phyloP scores from a whole-genome alignment of 2,797 vertebrate genomes.

The Scleropages formosus region DNA sequence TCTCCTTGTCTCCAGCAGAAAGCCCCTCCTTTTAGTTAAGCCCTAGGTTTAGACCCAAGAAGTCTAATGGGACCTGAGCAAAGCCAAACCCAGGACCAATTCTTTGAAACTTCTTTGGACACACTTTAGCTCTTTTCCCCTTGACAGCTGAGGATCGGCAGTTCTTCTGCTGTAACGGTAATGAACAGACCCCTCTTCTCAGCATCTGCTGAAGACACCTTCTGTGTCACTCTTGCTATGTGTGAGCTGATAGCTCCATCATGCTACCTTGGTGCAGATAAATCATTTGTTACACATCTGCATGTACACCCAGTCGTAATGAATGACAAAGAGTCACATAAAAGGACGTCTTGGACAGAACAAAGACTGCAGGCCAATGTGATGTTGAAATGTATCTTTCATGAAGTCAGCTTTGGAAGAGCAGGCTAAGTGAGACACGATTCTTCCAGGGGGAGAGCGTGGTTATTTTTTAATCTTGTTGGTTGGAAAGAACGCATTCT shows the following conservation, averaged over 20 bases:
- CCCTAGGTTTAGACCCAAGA: not conserved
- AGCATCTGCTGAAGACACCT: not conserved
- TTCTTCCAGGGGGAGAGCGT: conserved; percentile 44
- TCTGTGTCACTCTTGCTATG: not conserved
- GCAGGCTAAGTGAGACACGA: conserved; percentile 35
- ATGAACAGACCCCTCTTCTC: not conserved
- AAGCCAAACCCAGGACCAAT: not conserved
- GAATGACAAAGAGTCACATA: conserved; percentile 40
- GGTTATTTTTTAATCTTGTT: conserved; percentile 30
- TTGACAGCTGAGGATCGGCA: not conserved
- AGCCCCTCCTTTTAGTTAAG: not conserved
- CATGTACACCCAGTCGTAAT: conserved; percentile 26
- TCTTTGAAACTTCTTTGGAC: no score
- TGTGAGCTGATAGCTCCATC: not conserved
- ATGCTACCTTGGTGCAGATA: not conserved
- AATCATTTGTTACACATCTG: not conserved
- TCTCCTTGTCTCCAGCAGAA: not conserved
- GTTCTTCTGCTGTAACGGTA: not conserved
- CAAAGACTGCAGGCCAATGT: conserved; percentile 46
- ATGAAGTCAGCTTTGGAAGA: conserved; percentile 37
- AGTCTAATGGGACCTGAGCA: not conserved
- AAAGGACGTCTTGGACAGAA: conserved; percentile 41
- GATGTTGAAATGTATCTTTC: conserved; percentile 51
- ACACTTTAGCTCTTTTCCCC: no score
- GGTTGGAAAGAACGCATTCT: conserved; percentile 34